phyloP scores from a whole-genome alignment of 2,113 vertebrate genomes.

The Crotalus viridis region DNA sequence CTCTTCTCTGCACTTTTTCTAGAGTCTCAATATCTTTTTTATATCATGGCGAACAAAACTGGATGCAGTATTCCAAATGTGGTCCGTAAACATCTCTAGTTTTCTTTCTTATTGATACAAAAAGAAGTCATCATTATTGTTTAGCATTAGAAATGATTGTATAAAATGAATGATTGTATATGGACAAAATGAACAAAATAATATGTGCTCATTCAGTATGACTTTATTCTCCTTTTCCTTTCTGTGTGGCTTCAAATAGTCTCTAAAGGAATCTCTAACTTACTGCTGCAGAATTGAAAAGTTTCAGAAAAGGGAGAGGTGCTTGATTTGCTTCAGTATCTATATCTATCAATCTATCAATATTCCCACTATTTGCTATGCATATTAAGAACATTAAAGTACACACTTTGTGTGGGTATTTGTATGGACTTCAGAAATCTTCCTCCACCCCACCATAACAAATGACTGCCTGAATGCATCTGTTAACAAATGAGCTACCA shows the following conservation, averaged over 20 bases:
- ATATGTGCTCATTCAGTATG: not conserved
- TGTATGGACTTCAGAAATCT: not conserved
- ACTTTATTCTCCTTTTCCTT: not conserved
- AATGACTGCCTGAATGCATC: not conserved
- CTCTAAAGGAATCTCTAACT: not conserved
- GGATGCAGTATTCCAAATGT: not conserved
- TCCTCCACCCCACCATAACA: not conserved
- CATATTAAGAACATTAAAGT: slow-evolving; percentile 17
- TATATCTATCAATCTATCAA: not conserved
- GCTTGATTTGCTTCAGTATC: not conserved
- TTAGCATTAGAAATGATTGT: not conserved
- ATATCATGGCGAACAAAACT: not conserved
- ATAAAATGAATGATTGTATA: not conserved
- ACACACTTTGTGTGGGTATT: not conserved
- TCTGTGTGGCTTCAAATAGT: not conserved
- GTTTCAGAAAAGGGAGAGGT: not conserved
- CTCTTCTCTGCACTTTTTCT: not conserved
- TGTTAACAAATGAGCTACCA: not conserved
- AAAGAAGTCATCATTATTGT: slow-evolving; percentile 13
- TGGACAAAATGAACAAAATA: not conserved
- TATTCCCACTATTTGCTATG: not conserved
- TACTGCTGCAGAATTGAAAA: not conserved
- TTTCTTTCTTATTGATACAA: slow-evolving; percentile 18
- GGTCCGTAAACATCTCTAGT: not conserved
- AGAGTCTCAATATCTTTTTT: not conserved